Evolutionary conservation across 2,113 vertebrate species (phyloP), one percentile per base, ranked within the genome.

Genomic region (Mixornis gularis): DNA sequence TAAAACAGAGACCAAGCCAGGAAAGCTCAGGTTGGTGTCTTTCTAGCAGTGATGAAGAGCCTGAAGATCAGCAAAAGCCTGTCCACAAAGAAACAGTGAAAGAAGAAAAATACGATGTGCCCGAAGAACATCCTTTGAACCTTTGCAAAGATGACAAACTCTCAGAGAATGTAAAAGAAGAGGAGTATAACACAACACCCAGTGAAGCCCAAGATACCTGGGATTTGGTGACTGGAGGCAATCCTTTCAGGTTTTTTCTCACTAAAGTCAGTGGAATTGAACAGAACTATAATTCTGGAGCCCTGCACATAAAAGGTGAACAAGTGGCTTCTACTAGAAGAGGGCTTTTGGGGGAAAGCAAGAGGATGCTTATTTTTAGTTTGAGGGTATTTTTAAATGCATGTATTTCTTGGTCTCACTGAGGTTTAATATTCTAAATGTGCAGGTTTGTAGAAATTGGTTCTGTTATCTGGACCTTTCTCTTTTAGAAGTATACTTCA

Each of bases 301-400:
- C 99, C 4, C 97, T 99, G 87, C 99, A 99, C 94, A 99, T 99
- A 94, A 99, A 97, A 98, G 99, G 99, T 99, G 79, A 96, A 65
- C 3, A 90, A 96, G 83, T 49, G 29, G 6, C 34, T 81, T 87
- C 13, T 62, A 22, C 11, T 78, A 21, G 14, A 49, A 76, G 18
- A 21, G 34, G 36, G 27, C 3, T 86, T 90, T 78, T 49, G 46
- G 19, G 64, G 49, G 19, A 30, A 27, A 73, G 43, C 34, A 63
- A 58, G 8, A 22, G 4, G 69, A n/a, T 27, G 9, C 11, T 51
- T 63, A 7, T 9, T 72, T 87, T 55, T 62, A 25, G 9, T 73
- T 65, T 27, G 15, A 66, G 34, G 26, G 1, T 49, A 2, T 79
- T 56, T 79, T 78, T 41, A 88, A 89, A 60, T 73, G n/a, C 7